Percentiles rank a stretch among this genome's conserved stretches.
phyloP scores from a whole-genome alignment of 2,113 vertebrate species.

The Perognathus longimembris region DNA sequence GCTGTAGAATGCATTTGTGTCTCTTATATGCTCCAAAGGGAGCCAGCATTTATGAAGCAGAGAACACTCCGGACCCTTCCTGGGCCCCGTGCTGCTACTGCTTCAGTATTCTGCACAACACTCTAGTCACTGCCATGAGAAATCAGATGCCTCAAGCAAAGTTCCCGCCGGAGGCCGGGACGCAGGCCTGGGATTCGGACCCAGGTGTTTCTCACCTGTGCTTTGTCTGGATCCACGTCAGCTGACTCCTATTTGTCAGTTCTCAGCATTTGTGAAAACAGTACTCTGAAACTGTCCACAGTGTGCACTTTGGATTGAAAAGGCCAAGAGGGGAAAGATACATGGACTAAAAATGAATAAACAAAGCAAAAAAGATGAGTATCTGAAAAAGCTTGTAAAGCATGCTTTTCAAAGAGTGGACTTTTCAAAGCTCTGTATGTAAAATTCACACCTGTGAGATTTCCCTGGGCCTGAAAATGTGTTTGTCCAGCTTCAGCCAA shows the following conservation, averaged over 20 bases:
- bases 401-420: background rate
- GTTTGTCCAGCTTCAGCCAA: background rate
- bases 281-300: background rate
- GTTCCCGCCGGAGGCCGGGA: background rate
- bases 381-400: too few relatives aligned
- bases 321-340: background rate
- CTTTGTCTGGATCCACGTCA: background rate
- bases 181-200: background rate
- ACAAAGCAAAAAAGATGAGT: too few relatives aligned
- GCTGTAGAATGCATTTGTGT: background rate
- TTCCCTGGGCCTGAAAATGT: background rate
- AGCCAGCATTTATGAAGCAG: background rate
- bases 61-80: background rate
- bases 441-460: background rate
- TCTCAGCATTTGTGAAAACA: background rate
- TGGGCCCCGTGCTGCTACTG: background rate
- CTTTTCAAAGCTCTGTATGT: background rate
- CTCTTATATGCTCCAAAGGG: conserved; percentile 21
- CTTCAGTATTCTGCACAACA: background rate
- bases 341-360: too few relatives aligned
- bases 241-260: background rate
- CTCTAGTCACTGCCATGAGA: background rate
- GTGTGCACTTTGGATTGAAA: background rate
- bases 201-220: rapidly evolving
- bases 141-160: background rate